A percentile compares a stretch with the other conserved stretches of the same genome.
phyloP scores from a whole-genome alignment of 2,113 vertebrate genomes.

The Nipponia nippon region DNA sequence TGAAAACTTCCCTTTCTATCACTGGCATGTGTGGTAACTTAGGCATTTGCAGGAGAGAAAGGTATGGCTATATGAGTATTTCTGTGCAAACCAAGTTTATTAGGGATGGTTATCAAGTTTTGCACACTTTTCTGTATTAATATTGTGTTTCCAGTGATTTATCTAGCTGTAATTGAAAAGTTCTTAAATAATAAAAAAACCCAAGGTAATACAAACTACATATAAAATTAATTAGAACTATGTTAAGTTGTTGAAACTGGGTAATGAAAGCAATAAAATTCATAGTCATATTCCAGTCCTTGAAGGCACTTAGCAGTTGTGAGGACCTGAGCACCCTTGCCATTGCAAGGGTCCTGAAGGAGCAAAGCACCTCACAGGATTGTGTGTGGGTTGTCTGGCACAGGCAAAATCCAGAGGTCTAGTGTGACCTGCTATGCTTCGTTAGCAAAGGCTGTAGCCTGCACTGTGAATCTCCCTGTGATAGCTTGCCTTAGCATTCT shows the following conservation, averaged over 20 bases:
- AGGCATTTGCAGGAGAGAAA: not conserved
- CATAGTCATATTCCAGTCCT: not conserved
- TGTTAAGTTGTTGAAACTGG: not conserved
- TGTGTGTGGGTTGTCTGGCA: not conserved
- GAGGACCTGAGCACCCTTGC: not conserved
- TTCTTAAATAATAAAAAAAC: not conserved
- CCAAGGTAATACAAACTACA: not conserved
- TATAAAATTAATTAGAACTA: not conserved
- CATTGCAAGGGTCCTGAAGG: not conserved
- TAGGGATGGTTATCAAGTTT: not conserved
- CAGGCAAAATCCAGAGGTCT: not conserved
- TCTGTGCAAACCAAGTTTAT: not conserved
- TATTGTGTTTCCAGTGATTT: not conserved
- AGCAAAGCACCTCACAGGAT: not conserved
- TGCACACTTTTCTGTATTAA: not conserved
- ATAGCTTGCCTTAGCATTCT: not conserved
- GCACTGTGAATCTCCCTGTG: not conserved
- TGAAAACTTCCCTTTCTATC: not conserved
- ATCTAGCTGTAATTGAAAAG: not conserved
- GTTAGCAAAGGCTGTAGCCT: not conserved
- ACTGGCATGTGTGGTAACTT: not conserved
- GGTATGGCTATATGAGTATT: not conserved
- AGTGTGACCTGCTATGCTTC: not conserved
- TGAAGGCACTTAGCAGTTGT: not conserved
- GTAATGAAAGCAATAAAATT: conserved; percentile 5